Base-by-base conservation (phyloP, 2,888 invertebrate species). In the Chromoteleia sp. region DNA sequence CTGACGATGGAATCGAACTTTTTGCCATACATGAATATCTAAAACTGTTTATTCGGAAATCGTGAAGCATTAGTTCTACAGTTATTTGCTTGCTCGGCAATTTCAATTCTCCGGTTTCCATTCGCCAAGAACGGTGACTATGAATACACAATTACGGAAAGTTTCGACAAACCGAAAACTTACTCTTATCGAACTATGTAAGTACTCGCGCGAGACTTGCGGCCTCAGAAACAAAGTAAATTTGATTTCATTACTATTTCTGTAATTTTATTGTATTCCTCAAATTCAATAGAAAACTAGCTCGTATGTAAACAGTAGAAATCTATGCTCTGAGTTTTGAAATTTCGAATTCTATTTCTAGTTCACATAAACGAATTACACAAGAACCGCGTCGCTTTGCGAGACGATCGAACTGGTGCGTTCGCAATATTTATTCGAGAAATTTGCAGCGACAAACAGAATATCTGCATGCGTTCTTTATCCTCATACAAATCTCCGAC, bases 381-480 rank as follows among this genome's bases (percentile, higher is more conserved):
- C 58, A 39, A 19, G 41, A 19, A 41, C 63, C 61, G 36, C 70
- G 63, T 63, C 70, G 77, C 63, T 70, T 71, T 48, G 33, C 59
- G 29, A 39, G 58, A 30, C 76, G 10, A 25, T 33, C 54, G 54
- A 56, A 39, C 73, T 73, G 71, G 33, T 8, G 33, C 74, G 65
- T 56, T 79, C 74, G 74, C 78, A 83, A 84, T 85, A 83, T 84
- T 84, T 85, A 84, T 83, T 84, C 82, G 81, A 71, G 73, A 85
- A 84, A 84, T 84, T 83, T 82, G 33, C 33, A 1, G 33, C 6
- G 4, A 3, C 33, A 76, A 85, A 41, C 25, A 14, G 25, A 41
- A 41, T 58, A 14, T 15, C 14, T 25, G 58, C 58, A 25, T 58
- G 21, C 41, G 14, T 8, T 58, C 41, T 41, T 58, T 25, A 25